These are phyloP conservation scores for Spilogale gracilis DNA, from an alignment of 2,113 vertebrate species.

Conservation along the genomic window DNA sequence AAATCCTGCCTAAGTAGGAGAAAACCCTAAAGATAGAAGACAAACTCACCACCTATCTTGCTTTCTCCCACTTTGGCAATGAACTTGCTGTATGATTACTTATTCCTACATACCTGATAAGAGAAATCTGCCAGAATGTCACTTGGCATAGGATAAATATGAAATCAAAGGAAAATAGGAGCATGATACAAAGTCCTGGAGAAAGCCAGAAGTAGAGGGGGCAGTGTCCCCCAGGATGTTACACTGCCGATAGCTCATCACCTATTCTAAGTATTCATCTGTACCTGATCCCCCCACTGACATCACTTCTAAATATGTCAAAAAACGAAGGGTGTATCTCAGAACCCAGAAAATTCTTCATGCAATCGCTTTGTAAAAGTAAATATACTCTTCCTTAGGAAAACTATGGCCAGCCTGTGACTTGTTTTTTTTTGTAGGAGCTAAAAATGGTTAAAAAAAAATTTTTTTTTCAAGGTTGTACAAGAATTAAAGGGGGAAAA, in stretches of 20 bases:
- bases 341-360: neutral
- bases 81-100: neutral
- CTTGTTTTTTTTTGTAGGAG: neutral
- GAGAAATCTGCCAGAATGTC: neutral
- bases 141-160: neutral
- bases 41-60: neutral
- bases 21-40: neutral
- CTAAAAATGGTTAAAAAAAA: constrained; percentile 20
- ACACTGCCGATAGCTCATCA: neutral
- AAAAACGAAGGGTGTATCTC: neutral
- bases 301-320: neutral
- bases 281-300: neutral
- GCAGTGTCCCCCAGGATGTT: neutral
- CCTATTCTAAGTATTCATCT: neutral
- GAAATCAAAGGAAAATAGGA: neutral
- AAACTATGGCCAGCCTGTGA: neutral
- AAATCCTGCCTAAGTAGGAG: neutral
- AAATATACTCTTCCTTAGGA: neutral
- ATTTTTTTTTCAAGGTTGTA: constrained; percentile 41
- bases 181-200: neutral
- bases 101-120: neutral
- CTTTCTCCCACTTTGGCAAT: neutral
- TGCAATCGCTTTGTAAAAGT: neutral
- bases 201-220: neutral
- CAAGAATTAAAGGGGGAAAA: constrained; percentile 2